Conservation (phyloP, 2,888 invertebrate species). For the Steinernema hermaphroditum region DNA sequence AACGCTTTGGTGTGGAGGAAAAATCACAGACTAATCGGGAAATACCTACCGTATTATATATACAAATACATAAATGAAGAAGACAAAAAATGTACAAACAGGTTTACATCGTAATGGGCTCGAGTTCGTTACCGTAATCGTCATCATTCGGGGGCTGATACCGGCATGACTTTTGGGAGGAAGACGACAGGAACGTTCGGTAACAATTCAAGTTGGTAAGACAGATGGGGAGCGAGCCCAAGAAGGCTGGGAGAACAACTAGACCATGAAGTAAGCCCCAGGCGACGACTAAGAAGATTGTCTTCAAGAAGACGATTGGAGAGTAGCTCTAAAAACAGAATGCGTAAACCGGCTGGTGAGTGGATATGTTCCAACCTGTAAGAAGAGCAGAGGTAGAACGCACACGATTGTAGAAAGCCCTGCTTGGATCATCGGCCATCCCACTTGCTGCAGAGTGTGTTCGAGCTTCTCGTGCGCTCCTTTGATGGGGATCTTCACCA, state of each 20-base stretch:
- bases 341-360: not conserved
- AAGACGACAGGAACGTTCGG: conserved; percentile 56
- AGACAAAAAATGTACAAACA: conserved; percentile 29
- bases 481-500: conserved; percentile 54
- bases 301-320: conserved; percentile 61
- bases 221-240: conserved; percentile 56
- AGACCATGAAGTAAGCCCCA: conserved; percentile 62
- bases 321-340: conserved; percentile 52
- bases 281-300: conserved; percentile 62
- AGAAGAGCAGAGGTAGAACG: conserved; percentile 58
- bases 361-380: conserved; percentile 42
- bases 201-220: conserved; percentile 58
- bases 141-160: conserved; percentile 36
- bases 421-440: conserved; percentile 66
- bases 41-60: not conserved
- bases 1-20: not conserved
- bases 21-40: not conserved
- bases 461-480: conserved; percentile 52
- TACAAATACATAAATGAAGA: not conserved
- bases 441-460: conserved; percentile 59
- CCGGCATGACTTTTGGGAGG: conserved; percentile 55
- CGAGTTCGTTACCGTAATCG: conserved; percentile 25
- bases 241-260: conserved; percentile 58
- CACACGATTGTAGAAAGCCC: conserved; percentile 61
- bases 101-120: not conserved